Evolutionary conservation across 2,113 vertebrate genomes (phyloP).

Genomic region (Rissa tridactyla): DNA sequence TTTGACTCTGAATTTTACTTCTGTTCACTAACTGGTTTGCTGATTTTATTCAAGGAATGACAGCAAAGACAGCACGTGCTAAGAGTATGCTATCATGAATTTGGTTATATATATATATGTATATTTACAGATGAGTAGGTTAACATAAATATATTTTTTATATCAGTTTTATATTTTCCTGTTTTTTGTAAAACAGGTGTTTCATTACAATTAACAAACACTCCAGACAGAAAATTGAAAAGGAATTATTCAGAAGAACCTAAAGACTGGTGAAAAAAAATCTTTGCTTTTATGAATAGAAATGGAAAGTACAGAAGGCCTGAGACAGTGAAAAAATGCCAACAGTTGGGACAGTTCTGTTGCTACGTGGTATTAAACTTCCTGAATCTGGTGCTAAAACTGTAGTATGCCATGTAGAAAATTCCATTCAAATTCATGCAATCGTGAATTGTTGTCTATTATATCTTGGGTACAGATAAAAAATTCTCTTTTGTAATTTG

Average conservation of each 20-base stretch:
- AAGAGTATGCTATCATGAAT: not conserved
- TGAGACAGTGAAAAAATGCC: not conserved
- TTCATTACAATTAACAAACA: not conserved
- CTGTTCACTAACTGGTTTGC: not conserved
- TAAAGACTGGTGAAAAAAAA: not conserved
- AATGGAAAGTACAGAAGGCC: not conserved
- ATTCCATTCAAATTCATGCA: not conserved
- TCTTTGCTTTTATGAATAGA: not conserved
- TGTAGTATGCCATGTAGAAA: not conserved
- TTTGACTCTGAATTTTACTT: not conserved
- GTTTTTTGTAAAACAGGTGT: not conserved
- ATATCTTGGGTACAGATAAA: not conserved
- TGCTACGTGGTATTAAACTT: not conserved
- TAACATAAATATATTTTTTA: not conserved
- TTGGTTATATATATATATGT: not conserved
- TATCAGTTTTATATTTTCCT: not conserved
- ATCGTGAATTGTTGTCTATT: not conserved
- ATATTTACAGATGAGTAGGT: not conserved
- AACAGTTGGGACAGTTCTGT: not conserved
- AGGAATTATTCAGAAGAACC: not conserved
- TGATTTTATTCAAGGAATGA: not conserved
- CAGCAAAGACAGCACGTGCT: not conserved
- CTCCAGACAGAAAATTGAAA: not conserved
- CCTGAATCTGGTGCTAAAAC: not conserved
- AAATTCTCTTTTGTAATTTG: constrained; percentile 4